Conservation (phyloP, 1,140 invertebrate species). For the Bombus confusus region DNA sequence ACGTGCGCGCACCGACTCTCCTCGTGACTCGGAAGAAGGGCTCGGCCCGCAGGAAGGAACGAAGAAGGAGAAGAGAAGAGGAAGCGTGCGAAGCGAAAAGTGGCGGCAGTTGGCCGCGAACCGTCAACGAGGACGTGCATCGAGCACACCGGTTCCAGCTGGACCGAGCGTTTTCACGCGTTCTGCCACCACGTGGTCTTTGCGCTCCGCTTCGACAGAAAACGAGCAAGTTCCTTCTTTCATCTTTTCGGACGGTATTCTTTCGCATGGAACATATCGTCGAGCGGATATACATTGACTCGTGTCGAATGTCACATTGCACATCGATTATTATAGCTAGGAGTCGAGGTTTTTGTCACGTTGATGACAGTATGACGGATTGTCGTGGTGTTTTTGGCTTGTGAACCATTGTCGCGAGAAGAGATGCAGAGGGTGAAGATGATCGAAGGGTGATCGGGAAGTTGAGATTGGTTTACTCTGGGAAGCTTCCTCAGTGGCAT, state of each 20-base stretch:
- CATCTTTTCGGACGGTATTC: not conserved
- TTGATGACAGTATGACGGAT: not conserved
- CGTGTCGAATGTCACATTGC: not conserved
- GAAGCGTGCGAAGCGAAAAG: conserved; percentile 63
- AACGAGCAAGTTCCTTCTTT: not conserved
- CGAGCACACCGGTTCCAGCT: conserved; percentile 39
- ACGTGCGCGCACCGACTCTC: conserved; percentile 65
- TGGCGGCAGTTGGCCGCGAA: conserved; percentile 67
- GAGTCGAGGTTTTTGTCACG: not conserved
- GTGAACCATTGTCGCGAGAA: conserved; percentile 22
- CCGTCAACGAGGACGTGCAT: conserved; percentile 65
- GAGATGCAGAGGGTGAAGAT: conserved; percentile 1
- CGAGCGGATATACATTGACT: too few species aligned
- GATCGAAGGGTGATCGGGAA: conserved; percentile 40
- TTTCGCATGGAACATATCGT: not conserved
- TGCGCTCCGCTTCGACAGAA: not conserved
- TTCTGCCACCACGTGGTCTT: conserved; percentile 58
- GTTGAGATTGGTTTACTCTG: not conserved
- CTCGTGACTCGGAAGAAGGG: conserved; percentile 67
- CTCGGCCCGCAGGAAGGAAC: conserved; percentile 48
- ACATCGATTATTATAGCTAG: not conserved
- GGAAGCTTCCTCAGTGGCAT: not conserved
- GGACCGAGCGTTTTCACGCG: conserved; percentile 35
- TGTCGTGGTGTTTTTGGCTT: conserved; percentile 6
- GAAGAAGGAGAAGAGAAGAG: conserved; percentile 64